A percentile compares a stretch with the other conserved stretches of the same genome.
phyloP scores from a whole-genome alignment of 2,113 vertebrate genomes.

The Dicentrarchus labrax region DNA sequence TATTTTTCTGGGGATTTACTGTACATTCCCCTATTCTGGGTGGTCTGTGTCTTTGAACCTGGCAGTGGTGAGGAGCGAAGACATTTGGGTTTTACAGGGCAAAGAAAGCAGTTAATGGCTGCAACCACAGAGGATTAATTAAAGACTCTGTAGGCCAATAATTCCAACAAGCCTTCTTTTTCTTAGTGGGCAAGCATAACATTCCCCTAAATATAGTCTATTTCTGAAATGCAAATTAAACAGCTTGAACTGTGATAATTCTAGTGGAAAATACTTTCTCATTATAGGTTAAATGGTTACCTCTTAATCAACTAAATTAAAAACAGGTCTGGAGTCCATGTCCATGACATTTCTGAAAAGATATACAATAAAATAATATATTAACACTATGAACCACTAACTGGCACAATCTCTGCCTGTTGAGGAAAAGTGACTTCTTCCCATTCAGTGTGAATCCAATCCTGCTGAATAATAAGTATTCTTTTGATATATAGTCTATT shows the following conservation, averaged over 20 bases:
- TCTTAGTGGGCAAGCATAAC: not conserved
- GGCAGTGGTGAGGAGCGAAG: constrained; percentile 45
- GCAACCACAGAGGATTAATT: constrained; percentile 14
- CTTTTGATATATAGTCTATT: constrained; percentile 43
- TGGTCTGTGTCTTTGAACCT: constrained; percentile 66
- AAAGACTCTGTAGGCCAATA: constrained; percentile 25
- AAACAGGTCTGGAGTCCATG: not conserved
- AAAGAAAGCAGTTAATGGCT: constrained; percentile 50
- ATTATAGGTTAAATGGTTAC: not conserved
- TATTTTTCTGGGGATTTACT: constrained; percentile 12
- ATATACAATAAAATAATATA: not conserved
- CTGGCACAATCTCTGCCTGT: not conserved
- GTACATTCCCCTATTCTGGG: constrained; percentile 42
- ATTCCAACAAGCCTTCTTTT: constrained; percentile 11
- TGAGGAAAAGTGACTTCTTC: constrained; percentile 2
- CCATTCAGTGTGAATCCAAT: constrained; percentile 10
- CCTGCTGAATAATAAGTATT: constrained; percentile 17
- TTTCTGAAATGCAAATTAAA: not conserved
- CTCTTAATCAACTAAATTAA: not conserved
- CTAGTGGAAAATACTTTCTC: not conserved
- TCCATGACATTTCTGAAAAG: not conserved
- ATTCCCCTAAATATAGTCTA: not conserved
- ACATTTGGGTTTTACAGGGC: constrained; percentile 39
- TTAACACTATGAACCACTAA: not conserved
- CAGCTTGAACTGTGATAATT: not conserved